Conservation (phyloP, 1,140 invertebrate species). For the Eupristina koningsbergeri region DNA sequence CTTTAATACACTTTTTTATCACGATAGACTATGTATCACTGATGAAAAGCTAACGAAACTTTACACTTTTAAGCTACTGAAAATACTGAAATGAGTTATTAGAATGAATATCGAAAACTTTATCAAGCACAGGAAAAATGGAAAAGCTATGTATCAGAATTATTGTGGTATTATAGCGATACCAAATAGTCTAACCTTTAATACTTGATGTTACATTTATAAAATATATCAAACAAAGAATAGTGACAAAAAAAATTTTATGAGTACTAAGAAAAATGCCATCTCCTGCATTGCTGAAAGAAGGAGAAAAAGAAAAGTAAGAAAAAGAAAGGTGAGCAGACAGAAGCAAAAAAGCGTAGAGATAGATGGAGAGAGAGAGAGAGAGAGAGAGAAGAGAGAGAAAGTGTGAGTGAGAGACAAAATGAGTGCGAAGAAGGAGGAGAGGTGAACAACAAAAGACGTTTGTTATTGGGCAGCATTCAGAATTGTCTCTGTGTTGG, state of each 20-base stretch:
- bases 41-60: too few relatives aligned
- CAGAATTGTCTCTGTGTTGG: constrained; percentile 71
- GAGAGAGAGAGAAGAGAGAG: not conserved
- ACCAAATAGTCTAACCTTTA: not conserved
- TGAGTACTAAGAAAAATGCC: not conserved
- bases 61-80: too few relatives aligned
- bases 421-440: constrained; percentile 30
- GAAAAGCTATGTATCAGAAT: not conserved
- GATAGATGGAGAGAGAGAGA: constrained; percentile 9
- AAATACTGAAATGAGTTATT: too few relatives aligned
- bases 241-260: not conserved
- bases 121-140: not conserved
- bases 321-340: too few relatives aligned
- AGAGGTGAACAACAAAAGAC: constrained; percentile 71
- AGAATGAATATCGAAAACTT: not conserved
- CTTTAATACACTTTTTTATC: too few relatives aligned
- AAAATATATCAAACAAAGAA: not conserved
- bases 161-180: not conserved
- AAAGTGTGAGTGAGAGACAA: constrained; percentile 19
- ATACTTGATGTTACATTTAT: not conserved
- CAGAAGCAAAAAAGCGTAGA: constrained; percentile 22
- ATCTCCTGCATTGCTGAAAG: not conserved
- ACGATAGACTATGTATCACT: too few relatives aligned
- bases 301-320: not conserved
- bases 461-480: constrained; percentile 74